Evolutionary conservation across 2,888 invertebrate species (phyloP).

Genomic region (Xylota sylvarum): DNA sequence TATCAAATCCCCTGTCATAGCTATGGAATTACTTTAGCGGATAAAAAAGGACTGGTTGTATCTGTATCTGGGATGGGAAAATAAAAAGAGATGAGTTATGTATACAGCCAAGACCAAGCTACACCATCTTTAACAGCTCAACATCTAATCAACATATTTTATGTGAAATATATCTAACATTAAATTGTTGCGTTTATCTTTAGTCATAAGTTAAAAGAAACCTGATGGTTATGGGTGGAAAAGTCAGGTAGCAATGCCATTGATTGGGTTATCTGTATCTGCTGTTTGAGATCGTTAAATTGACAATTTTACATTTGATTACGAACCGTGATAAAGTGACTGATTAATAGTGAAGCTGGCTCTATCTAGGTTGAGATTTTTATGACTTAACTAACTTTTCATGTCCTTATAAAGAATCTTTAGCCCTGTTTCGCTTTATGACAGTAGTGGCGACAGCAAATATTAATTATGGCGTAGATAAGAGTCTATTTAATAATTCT

Average conservation of each 20-base stretch:
- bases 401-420: not conserved
- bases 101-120: not conserved
- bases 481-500: not conserved
- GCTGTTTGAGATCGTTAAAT: constrained; percentile 1
- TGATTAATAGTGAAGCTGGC: not conserved
- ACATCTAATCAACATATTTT: not conserved
- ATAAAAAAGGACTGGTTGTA: constrained; percentile 31
- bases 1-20: constrained; percentile 35
- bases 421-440: not conserved
- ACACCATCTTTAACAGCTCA: not conserved
- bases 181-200: not conserved
- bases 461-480: not conserved
- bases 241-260: not conserved
- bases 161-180: not conserved
- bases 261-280: not conserved
- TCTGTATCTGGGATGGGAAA: too few species aligned
- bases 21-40: constrained; percentile 13
- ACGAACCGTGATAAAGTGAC: not conserved
- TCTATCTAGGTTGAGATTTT: not conserved
- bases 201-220: not conserved
- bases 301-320: constrained; percentile 9
- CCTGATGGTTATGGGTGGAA: too few species aligned
- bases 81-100: not conserved
- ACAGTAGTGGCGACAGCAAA: not conserved
- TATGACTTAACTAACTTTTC: not conserved